Base-by-base conservation (phyloP, 2,888 invertebrate genomes). In the Hoplodrina blanda region DNA sequence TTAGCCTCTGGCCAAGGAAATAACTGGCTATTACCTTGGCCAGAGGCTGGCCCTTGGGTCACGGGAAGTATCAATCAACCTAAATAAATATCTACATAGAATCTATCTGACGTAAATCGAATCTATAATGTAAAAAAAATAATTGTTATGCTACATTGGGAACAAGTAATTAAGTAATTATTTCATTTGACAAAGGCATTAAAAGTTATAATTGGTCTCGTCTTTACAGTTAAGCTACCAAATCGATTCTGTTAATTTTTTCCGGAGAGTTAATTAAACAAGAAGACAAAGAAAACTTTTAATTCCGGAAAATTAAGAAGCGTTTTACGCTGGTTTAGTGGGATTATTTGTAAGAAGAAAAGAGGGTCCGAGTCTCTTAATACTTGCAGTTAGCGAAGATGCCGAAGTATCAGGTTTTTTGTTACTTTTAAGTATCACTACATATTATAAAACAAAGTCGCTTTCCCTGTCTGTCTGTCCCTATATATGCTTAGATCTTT, bases 281-380 rank as follows among this genome's bases (percentile, higher is more conserved):
- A 13, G 53, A 33, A n/a, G 20, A 44, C 4, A 33, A 74, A 17
- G 25, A 25, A 46, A 71, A 55, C 15, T 71, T 71, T 75, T 56
- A 17, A 19, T 44, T 33, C 76, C 67, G 67, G 67, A 66, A 64
- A 68, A 68, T 67, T 19, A 44, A 10, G 7, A 65, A 65, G 30
- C 6, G 4, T 10, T 53, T 37, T 0, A 52, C 50, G 13, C 17
- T 25, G 30, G 50, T 5, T 52, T 50, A 63, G 37, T 62, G 13
- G 10, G 1, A 49, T 60, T 60, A 11, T 46, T 60, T 13, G 46
- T 17, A 17, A 13, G 30, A 19, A 50, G 50, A 19, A 19, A 50
- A 19, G 19, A 19, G 50, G 50, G 50, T 19, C 10, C 4, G 4
- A 19, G n/a, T 41, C 2, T 41, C 13, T 41, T 3, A 49, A 49